Evolutionary conservation across 1,140 invertebrate species (phyloP).

Genomic region (Pectinophora gossypiella): DNA sequence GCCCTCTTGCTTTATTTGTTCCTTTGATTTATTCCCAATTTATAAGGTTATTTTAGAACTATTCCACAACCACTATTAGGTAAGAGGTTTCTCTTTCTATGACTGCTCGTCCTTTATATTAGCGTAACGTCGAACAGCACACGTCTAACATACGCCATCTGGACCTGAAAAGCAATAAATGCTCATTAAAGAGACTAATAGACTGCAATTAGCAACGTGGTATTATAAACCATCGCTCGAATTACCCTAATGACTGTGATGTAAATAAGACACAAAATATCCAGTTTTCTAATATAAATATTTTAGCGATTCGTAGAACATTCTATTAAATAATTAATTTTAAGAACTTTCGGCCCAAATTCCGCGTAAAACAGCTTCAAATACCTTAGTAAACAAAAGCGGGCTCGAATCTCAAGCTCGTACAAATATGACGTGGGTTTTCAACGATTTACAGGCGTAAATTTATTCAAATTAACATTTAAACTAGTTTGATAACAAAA

Average conservation of each 20-base stretch:
- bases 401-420: constrained; percentile 44
- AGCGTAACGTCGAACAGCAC: constrained; percentile 17
- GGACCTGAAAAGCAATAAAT: constrained; percentile 45
- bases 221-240: constrained; percentile 19
- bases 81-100: neutral
- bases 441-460: neutral
- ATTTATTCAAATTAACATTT: neutral
- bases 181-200: constrained; percentile 13
- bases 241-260: neutral
- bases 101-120: neutral
- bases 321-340: neutral
- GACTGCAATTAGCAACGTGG: constrained; percentile 25
- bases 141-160: constrained; percentile 39
- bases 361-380: constrained; percentile 32
- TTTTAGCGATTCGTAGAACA: too few relatives aligned
- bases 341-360: neutral
- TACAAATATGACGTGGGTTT: constrained; percentile 33
- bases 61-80: too few relatives aligned
- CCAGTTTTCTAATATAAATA: too few relatives aligned
- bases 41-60: too few relatives aligned
- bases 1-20: too few relatives aligned
- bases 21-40: too few relatives aligned
- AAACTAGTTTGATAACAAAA: neutral
- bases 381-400: constrained; percentile 65
- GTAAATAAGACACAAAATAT: too few relatives aligned